Base-by-base conservation (phyloP, 1,140 invertebrate species). In the Ceratosolen fusciceps region DNA sequence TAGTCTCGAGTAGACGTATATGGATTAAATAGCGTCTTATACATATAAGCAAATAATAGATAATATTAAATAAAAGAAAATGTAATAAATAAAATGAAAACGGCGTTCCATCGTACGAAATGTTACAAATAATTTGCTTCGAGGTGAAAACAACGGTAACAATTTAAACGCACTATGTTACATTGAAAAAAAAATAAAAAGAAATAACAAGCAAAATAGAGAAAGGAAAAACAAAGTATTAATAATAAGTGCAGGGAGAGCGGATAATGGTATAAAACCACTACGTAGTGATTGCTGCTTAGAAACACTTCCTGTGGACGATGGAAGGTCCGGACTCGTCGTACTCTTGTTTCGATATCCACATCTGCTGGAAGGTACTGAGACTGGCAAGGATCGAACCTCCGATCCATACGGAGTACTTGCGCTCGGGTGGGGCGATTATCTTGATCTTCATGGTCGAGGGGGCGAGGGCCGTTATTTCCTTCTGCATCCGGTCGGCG, bases 381-480 rank as follows among this genome's bases (percentile, higher is more conserved):
- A 97, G 91, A 82, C 95, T 96, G 54, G 96, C 96, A 84, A 97
- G 92, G 89, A 97, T 97, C 87, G 96, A 96, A 67, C 96, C 96
- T 88, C 95, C 94, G 90, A 95, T 95, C 94, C 94, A 95, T 77
- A 96, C 96, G 74, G 95, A 96, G 90, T 97, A 97, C 89, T 97
- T 97, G 85, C 96, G 93, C 91, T 97, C 96, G 78, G 96, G 96
- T 60, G 95, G 96, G 84, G 96, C 96, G 85, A 97, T 97, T 91
- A 97, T 97, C 92, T 97, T 98, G 89, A 97, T 97, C 91, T 97
- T 97, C 94, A 97, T 97, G 80, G 96, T 97, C 56, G 94, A 94
- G 80, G 96, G 96, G 79, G 96, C 95, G 71, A 97, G 89, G 26
- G 95, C 93, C 34, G 95, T 96, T 87, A 97, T 96, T 91, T 97